Conservation (phyloP, 2,888 invertebrate genomes). For the Rhamnusium bicolor region DNA sequence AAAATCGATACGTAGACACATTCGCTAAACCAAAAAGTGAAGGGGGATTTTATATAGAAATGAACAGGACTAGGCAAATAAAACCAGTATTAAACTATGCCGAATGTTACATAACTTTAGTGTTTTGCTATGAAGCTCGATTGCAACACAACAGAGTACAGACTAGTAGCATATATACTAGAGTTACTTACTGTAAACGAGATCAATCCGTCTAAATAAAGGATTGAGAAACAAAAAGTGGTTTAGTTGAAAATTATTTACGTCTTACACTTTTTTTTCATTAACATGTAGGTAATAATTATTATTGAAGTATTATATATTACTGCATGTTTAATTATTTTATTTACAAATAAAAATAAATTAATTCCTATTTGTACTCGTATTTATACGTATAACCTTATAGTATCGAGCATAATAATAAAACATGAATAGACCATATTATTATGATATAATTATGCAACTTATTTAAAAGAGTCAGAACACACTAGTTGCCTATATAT, state of each 20-base stretch:
- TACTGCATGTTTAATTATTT: no score
- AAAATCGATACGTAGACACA: background rate
- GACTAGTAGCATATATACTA: no score
- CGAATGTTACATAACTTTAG: background rate
- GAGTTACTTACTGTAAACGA: background rate
- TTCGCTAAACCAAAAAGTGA: slow-evolving; percentile 18
- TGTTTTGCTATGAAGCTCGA: background rate
- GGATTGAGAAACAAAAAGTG: background rate
- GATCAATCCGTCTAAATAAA: background rate
- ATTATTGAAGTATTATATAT: no score
- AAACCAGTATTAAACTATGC: background rate
- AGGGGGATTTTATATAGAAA: background rate
- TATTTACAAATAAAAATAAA: no score
- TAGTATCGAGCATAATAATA: no score
- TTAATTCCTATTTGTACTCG: no score
- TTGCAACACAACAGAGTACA: background rate
- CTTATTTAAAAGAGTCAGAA: no score
- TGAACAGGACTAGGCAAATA: background rate
- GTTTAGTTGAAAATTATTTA: background rate
- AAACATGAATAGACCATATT: no score
- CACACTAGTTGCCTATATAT: no score
- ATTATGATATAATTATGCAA: no score
- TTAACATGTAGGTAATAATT: background rate
- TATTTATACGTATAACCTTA: no score
- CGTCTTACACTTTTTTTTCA: background rate